Evolutionary conservation across 1,140 invertebrate species (phyloP).

Genomic region (Brevipalpus yothersi): DNA sequence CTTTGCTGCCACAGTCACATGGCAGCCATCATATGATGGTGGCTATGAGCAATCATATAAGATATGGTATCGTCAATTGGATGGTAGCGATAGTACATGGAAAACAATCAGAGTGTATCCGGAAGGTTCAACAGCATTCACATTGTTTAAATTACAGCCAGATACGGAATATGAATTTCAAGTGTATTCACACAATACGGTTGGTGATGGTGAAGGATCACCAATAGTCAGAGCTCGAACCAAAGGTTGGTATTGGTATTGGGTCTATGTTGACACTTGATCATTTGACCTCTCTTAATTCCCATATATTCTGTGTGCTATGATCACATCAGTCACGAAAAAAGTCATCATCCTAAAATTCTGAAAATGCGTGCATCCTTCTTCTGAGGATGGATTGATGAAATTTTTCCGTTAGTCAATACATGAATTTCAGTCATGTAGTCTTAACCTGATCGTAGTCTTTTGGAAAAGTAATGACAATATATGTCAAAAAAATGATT

Average conservation of each 20-base stretch:
- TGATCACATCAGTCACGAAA: too few relatives aligned
- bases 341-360: too few relatives aligned
- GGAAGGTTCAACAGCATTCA: constrained; percentile 52
- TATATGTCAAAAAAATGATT: too few relatives aligned
- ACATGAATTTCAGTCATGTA: too few relatives aligned
- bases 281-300: too few relatives aligned
- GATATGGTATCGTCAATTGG: constrained; percentile 22
- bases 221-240: constrained; percentile 68
- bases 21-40: constrained; percentile 82
- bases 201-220: constrained; percentile 84
- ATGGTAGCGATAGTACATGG: constrained; percentile 32
- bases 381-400: too few relatives aligned
- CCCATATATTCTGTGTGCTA: too few relatives aligned
- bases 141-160: constrained; percentile 64
- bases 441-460: too few relatives aligned
- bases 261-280: too few relatives aligned
- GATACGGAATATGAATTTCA: constrained; percentile 86
- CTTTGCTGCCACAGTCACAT: constrained; percentile 62
- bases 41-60: constrained; percentile 69
- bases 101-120: constrained; percentile 75
- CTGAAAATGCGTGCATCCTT: too few relatives aligned
- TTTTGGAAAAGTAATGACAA: too few relatives aligned
- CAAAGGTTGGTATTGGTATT: constrained; percentile 41
- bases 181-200: constrained; percentile 72
- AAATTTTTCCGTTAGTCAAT: too few relatives aligned